Base-by-base conservation (phyloP, 2,113 vertebrate genomes). In the Micronycteris hirsuta region DNA sequence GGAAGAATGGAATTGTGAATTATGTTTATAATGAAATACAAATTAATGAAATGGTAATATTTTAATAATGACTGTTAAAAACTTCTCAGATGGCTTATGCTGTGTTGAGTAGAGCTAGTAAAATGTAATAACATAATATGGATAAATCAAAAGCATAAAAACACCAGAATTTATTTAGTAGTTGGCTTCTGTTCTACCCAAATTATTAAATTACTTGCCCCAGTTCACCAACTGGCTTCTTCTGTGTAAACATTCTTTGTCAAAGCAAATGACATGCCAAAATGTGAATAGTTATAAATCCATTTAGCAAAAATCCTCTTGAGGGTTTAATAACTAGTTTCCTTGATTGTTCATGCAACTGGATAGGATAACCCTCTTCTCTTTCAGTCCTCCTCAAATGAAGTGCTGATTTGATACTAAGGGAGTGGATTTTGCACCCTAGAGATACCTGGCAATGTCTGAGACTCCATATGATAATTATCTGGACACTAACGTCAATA, bases 201-300 rank as follows among this genome's bases (percentile, higher is more conserved):
- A 96, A 91, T 91, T 84, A 87, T 94, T 91, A 91, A 67, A 86
- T 96, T 93, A 77, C 11, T 85, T 89, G 3, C 3, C 61, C 61
- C 16, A 68, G 31, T 82, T 95, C 78, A 91, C 83, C 85, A 86
- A 24, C 86, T 78, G 82, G 61, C 54, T 93, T 73, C 47, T 87
- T 94, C 38, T n/a, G 41, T 70, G 68, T 91, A 95, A 96, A 96
- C 65, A 88, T 83, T 92, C 33, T 88, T 73, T 89, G 87, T 94
- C 52, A 91, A 94, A 96, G 47, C 71, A 89, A 94, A 94, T 78
- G 26, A 16, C n/a, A 45, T 95, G 80, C 87, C 65, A 93, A 92
- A 74, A 89, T 91, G 43, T 52, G 77, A 82, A 38, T 19, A 33
- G 19, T 82, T 93, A 38, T 45, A 96, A 84, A 43, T 74, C 28